Evolutionary conservation across 2,113 vertebrate genomes (phyloP), one percentile per base, ranked within the genome.

Genomic region (Nansenia antarctica): DNA sequence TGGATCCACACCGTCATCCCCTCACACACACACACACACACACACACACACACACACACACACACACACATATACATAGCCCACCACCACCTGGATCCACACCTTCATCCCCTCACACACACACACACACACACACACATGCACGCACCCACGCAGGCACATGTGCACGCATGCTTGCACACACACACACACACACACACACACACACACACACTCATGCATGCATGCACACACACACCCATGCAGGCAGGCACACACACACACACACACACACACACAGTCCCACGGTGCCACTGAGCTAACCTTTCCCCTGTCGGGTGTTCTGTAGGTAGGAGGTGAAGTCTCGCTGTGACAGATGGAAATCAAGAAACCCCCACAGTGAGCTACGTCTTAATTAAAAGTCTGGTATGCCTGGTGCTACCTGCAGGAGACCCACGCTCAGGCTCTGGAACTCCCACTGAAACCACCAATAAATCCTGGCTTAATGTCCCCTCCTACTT

Each of bases 371-470:
- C 34, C 26, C 34, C 12, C 39, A 31, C 20, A 67, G 70, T 27
- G 66, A 62, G 45, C 69, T 67, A 70, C 67, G 61, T 69, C 62
- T 81, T 86, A 86, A 89, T 87, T 87, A 85, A 85, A 85, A 80
- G 69, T 67, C 66, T 82, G 82, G 81, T 78, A 83, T 77, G 73
- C 70, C 11, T 34, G 78, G 32, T 61, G 72, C 80, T 74, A 67
- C 64, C 77, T 70, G 73, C 70, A 12, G 34, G n/a, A n/a, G n/a
- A n/a, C n/a, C n/a, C 11, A 15, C 4, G 14, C 3, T 18, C 78
- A 66, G 37, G 35, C 62, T 55, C 35, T 47, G 32, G 39, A 30
- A 37, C 34, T 62, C 31, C 14, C 30, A 29, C 30, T 62, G 24
- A 69, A 70, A 79, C 62, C 8, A 52, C 39, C 47, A 35, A 42